Conservation (phyloP, 2,113 vertebrate genomes). For the Orthochromis indermauri region DNA sequence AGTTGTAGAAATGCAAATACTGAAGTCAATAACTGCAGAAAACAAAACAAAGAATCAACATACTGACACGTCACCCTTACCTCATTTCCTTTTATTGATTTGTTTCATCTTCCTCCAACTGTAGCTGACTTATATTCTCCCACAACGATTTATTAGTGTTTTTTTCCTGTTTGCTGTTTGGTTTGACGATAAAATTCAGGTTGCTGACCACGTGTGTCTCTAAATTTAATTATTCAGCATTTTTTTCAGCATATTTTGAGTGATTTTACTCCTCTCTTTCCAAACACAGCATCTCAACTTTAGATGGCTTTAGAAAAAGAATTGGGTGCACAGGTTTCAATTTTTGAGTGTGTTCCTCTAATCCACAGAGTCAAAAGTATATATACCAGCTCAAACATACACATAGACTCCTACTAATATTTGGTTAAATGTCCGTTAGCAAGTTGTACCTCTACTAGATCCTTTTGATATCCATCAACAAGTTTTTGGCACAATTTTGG, state of each 20-base stretch:
- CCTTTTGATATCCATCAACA: not conserved
- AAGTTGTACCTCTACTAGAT: not conserved
- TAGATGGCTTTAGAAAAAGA: not conserved
- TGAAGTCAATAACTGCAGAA: not conserved
- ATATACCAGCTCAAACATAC: not conserved
- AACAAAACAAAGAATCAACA: not conserved
- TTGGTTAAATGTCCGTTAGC: not conserved
- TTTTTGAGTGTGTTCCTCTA: not conserved
- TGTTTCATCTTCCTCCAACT: not conserved
- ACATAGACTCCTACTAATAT: not conserved
- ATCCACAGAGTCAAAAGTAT: rapidly evolving
- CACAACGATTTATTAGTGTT: rapidly evolving
- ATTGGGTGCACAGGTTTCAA: not conserved
- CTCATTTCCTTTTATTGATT: not conserved
- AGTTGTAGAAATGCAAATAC: not conserved
- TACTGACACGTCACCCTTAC: not conserved
- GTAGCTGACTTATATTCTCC: not conserved
- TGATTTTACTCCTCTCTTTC: rapidly evolving
- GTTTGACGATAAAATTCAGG: not conserved
- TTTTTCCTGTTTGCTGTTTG: not conserved
- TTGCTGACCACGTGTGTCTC: not conserved
- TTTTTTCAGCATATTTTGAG: rapidly evolving
- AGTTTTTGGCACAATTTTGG: not conserved
- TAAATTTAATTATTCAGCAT: rapidly evolving
- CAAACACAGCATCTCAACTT: not conserved